These are phyloP conservation scores for Enteromius treurensis DNA, from an alignment of 2,797 vertebrate genomes.

Conservation along the genomic window DNA sequence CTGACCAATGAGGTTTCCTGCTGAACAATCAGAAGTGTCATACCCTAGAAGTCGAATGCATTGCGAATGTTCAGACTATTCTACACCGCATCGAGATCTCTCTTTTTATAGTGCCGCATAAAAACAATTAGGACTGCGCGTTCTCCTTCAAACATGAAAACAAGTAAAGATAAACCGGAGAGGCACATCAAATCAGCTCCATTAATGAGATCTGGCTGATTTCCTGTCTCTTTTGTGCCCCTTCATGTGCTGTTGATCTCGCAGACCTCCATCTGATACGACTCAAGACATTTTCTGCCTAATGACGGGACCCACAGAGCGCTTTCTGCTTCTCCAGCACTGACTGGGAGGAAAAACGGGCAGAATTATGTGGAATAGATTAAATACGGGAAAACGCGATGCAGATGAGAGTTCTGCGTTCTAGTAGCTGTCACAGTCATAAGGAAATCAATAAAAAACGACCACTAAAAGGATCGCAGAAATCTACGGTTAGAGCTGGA, in stretches of 20 bases:
- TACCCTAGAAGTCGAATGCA: background rate
- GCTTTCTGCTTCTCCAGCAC: background rate
- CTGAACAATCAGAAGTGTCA: background rate
- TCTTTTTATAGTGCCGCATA: background rate
- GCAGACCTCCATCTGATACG: conserved; percentile 12
- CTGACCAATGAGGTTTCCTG: background rate
- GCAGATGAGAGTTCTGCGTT: background rate
- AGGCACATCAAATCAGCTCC: conserved; percentile 1
- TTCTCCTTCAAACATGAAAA: background rate
- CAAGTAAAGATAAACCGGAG: background rate
- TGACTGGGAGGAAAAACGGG: background rate
- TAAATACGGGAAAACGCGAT: background rate
- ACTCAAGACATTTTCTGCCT: conserved; percentile 14
- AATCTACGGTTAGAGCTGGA: background rate
- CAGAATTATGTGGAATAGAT: background rate
- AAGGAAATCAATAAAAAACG: background rate
- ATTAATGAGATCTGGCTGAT: background rate
- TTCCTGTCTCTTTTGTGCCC: conserved; percentile 12
- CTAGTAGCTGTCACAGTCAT: background rate
- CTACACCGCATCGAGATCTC: background rate
- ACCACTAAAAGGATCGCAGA: background rate
- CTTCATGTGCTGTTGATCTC: conserved; percentile 28
- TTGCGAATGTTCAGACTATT: background rate
- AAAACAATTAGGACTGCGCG: background rate
- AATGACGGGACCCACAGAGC: conserved; percentile 16